Evolutionary conservation across 1,140 invertebrate genomes (phyloP), one percentile per base, ranked within the genome.

Genomic region (Augochlora pura): DNA sequence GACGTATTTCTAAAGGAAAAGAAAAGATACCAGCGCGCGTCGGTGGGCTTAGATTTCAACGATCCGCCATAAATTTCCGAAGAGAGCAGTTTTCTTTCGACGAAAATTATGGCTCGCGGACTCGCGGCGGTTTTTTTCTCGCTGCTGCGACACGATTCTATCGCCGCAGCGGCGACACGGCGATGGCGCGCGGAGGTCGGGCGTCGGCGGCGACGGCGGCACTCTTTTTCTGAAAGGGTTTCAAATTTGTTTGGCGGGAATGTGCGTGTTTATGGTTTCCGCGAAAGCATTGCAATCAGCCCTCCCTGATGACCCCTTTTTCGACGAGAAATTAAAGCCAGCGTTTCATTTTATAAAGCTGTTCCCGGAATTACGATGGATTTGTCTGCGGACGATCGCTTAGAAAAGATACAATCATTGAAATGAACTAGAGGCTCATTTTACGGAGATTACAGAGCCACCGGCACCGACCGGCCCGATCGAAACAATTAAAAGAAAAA

Each of bases 21-120:
- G 4, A 4, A 32, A 32, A 32, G 32, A 32, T 32, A 32, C 32
- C 32, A 32, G 32, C 2, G 10, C 9, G 42, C 9, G 42, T 60
- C 83, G 82, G 84, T 82, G 77, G 87, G 88, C n/a, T 87, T 87
- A 76, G 85, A 88, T 71, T 85, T 82, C 74, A 85, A 90, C 89
- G 86, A 90, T 90, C 86, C 87, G 86, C 85, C 77, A 77, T 84
- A 79, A 80, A 87, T 88, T 91, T 86, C 83, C 8, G 21, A 66
- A 46, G 38, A 23, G 16, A 27, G 3, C 32, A 0, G 2, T 59
- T 9, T 18, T 38, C 23, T 59, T 21, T 16, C 25, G 21, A 42
- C 16, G 16, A 46, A 25, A 18, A 8, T n/a, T 21, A 52, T 18
- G 14, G 49, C 18, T 46, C 42, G 14, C 42, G 10, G 10, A 46